phyloP scores from a whole-genome alignment of 2,113 vertebrate species.

The Paedocypris sp. region DNA sequence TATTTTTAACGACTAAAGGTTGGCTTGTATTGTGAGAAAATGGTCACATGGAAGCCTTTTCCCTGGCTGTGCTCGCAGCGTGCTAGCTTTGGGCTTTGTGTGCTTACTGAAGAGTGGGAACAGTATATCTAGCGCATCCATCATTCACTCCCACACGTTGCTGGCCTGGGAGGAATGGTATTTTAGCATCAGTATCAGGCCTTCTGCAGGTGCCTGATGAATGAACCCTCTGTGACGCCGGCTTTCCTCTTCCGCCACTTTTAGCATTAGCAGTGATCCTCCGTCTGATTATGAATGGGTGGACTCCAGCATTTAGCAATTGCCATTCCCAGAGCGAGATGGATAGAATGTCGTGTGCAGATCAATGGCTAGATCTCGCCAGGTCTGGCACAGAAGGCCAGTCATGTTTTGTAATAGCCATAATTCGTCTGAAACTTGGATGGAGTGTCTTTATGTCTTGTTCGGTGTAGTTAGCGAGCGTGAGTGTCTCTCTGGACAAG shows the following conservation, averaged over 20 bases:
- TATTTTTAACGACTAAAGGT: too few relatives aligned
- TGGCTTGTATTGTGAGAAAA: too few relatives aligned
- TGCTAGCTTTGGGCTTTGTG: background rate
- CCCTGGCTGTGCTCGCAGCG: background rate
- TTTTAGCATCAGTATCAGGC: slow-evolving; percentile 26
- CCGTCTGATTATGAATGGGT: slow-evolving; percentile 28
- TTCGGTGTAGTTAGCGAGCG: slow-evolving; percentile 1
- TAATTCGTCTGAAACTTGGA: background rate
- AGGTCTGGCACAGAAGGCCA: background rate
- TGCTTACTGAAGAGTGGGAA: slow-evolving; percentile 21
- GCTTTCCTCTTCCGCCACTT: slow-evolving; percentile 16
- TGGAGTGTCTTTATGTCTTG: background rate
- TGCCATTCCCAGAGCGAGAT: slow-evolving; percentile 14
- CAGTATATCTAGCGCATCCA: slow-evolving; percentile 32
- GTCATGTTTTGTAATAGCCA: slow-evolving; percentile 2
- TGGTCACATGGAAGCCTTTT: background rate
- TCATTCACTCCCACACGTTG: slow-evolving; percentile 22
- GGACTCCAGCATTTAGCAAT: slow-evolving; percentile 10
- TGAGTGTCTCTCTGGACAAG: slow-evolving; percentile 1
- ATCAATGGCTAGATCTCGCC: slow-evolving; percentile 14
- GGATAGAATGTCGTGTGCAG: slow-evolving; percentile 15
- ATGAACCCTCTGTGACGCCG: slow-evolving; percentile 30
- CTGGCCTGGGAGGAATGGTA: slow-evolving; percentile 18
- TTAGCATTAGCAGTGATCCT: slow-evolving; percentile 36
- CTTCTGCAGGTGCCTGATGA: slow-evolving; percentile 37